Evolutionary conservation across 1,140 invertebrate species (phyloP).

Genomic region (Antheraea mylitta): DNA sequence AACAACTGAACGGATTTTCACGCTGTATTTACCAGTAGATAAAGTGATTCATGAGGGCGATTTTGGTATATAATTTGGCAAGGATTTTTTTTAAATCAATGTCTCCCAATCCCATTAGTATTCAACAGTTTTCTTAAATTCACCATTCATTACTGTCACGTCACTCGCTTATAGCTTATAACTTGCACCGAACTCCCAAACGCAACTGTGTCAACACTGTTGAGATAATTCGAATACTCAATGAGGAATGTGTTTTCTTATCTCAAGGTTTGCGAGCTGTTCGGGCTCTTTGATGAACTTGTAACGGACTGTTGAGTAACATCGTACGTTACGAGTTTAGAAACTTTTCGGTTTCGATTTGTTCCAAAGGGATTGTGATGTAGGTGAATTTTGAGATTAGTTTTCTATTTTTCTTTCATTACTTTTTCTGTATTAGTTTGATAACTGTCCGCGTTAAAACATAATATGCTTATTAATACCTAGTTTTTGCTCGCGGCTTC

Average conservation of each 20-base stretch:
- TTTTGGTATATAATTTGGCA: no score
- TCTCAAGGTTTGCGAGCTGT: conserved; percentile 50
- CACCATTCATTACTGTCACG: no score
- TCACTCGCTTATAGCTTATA: background rate
- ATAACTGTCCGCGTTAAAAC: no score
- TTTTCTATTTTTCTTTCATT: background rate
- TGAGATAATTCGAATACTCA: conserved; percentile 64
- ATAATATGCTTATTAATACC: no score
- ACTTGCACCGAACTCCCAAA: conserved; percentile 21
- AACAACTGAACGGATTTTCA: no score
- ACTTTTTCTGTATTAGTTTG: background rate
- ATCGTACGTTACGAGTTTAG: conserved; percentile 5
- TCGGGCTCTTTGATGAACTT: conserved; percentile 62
- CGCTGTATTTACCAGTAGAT: no score
- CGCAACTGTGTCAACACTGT: conserved; percentile 62
- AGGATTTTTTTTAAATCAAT: no score
- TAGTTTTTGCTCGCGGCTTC: no score
- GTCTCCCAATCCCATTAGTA: no score
- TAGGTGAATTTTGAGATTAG: background rate
- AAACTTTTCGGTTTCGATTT: conserved; percentile 11
- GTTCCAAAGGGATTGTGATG: background rate
- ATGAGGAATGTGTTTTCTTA: conserved; percentile 67
- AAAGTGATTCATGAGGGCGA: no score
- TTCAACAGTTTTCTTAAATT: no score
- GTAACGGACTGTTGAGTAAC: conserved; percentile 29